phyloP scores from a whole-genome alignment of 2,113 vertebrate genomes.

The Pluvianellus socialis region DNA sequence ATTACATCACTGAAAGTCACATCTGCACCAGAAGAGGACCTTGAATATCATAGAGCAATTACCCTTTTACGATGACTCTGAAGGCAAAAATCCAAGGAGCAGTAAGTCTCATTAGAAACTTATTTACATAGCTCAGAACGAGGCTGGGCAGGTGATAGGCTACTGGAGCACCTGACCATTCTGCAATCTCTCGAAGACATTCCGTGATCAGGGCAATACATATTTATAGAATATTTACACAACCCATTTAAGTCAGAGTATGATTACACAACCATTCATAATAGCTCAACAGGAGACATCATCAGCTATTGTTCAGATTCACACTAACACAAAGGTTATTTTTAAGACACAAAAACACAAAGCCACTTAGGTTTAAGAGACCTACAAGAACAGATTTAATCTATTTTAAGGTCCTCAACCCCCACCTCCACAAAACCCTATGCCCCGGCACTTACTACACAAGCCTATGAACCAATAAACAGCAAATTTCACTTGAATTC shows the following conservation, averaged over 20 bases:
- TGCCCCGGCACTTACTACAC: not conserved
- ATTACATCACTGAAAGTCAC: not conserved
- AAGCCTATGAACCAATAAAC: not conserved
- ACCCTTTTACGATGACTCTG: not conserved
- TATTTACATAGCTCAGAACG: not conserved
- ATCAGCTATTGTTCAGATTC: slow-evolving; percentile 43
- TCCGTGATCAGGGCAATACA: not conserved
- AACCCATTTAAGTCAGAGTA: slow-evolving; percentile 1
- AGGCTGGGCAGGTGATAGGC: not conserved
- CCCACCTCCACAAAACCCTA: not conserved
- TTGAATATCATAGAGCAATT: not conserved
- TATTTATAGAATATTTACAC: slow-evolving; percentile 50
- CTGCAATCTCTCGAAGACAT: not conserved
- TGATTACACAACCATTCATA: slow-evolving; percentile 38
- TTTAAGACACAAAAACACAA: slow-evolving; percentile 61
- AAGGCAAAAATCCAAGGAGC: slow-evolving; percentile 2
- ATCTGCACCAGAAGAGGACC: not conserved
- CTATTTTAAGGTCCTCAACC: slow-evolving; percentile 13
- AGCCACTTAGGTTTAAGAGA: slow-evolving; percentile 44
- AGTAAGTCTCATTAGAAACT: not conserved
- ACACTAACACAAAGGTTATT: slow-evolving; percentile 54
- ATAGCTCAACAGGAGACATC: slow-evolving; percentile 33
- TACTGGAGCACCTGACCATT: not conserved
- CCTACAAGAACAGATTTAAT: slow-evolving; percentile 12
- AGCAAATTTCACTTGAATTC: not conserved